phyloP scores from a whole-genome alignment of 2,113 vertebrate species.

The Sinocyclocheilus anophthalmus region DNA sequence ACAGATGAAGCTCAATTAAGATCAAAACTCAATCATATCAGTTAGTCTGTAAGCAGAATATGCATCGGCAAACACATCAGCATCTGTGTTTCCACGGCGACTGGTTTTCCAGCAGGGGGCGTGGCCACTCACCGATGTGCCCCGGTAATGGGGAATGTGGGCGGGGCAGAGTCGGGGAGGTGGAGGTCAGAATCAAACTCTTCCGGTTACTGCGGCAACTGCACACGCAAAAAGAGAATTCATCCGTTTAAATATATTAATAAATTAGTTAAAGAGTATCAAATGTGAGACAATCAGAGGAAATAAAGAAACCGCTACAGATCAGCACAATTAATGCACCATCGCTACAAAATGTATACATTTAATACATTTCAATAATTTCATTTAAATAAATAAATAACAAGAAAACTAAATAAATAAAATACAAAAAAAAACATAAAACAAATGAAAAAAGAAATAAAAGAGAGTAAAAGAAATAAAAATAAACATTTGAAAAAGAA shows the following conservation, averaged over 20 bases:
- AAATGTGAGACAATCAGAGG: not conserved
- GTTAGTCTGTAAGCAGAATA: not conserved
- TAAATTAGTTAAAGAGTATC: not conserved
- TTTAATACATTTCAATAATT: too few relatives aligned
- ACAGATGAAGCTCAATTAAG: not conserved
- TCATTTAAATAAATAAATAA: too few relatives aligned
- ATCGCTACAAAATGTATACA: too few relatives aligned
- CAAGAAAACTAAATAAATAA: too few relatives aligned
- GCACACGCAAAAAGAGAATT: constrained; percentile 11
- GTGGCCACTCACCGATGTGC: constrained; percentile 82
- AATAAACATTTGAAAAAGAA: too few relatives aligned
- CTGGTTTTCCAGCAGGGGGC: not conserved
- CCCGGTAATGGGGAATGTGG: constrained; percentile 90
- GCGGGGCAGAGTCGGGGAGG: constrained; percentile 87
- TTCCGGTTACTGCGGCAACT: constrained; percentile 93
- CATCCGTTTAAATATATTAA: not conserved
- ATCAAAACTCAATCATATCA: not conserved
- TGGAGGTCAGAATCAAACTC: constrained; percentile 91
- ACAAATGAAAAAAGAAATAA: too few relatives aligned
- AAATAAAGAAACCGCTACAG: not conserved
- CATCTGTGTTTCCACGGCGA: not conserved
- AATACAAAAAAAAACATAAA: too few relatives aligned
- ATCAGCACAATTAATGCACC: too few relatives aligned
- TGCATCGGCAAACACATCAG: not conserved
- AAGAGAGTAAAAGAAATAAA: too few relatives aligned